Percentiles rank a stretch among this genome's conserved stretches.
These are phyloP conservation scores for Habrosyne pyritoides DNA, from an alignment of 2,888 invertebrate species.

Conservation along the genomic window DNA sequence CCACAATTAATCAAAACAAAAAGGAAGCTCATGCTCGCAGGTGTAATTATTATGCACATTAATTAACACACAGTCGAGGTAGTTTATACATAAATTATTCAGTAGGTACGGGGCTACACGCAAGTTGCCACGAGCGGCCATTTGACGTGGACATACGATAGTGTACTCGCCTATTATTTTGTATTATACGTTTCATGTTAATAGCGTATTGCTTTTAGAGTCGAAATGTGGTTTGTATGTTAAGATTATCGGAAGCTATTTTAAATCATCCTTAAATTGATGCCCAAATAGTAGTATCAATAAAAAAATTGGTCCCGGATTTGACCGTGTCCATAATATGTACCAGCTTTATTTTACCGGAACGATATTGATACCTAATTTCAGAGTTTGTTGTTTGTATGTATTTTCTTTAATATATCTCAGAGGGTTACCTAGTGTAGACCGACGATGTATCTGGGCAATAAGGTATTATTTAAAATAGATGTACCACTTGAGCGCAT, in stretches of 20 bases:
- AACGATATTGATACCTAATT: no score
- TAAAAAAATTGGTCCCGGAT: no score
- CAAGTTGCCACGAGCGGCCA: conserved; percentile 62
- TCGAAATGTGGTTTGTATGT: background rate
- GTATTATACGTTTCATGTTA: background rate
- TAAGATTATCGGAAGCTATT: background rate
- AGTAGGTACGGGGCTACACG: conserved; percentile 56
- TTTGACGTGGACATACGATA: conserved; percentile 5
- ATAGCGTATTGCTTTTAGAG: background rate
- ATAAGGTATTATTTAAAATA: no score
- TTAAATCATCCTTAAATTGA: no score
- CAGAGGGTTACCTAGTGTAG: no score
- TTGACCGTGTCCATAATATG: no score
- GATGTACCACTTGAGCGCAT: no score
- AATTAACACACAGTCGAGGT: conserved; percentile 69
- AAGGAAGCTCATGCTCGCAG: conserved; percentile 79
- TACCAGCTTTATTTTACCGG: no score
- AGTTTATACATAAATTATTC: conserved; percentile 70
- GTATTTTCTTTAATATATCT: no score
- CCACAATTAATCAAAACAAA: conserved; percentile 78
- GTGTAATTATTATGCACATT: conserved; percentile 83
- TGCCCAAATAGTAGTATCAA: no score
- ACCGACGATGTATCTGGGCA: no score
- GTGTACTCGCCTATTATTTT: conserved; percentile 1
- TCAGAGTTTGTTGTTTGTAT: no score